These are phyloP conservation scores for Tetragonula carbonaria DNA, from an alignment of 2,888 invertebrate genomes.

Conservation along the genomic window DNA sequence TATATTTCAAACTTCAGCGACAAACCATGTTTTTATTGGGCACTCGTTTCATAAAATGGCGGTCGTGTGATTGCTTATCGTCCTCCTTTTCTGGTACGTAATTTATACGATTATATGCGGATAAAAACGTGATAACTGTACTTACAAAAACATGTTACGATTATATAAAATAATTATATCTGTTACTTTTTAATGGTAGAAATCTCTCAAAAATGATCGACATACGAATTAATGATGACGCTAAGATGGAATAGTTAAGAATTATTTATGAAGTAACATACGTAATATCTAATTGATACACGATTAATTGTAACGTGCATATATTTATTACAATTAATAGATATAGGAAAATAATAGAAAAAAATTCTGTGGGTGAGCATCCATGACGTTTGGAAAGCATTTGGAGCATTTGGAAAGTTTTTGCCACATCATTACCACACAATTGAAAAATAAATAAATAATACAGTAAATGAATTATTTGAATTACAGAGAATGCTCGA, in stretches of 20 bases:
- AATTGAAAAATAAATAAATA: background rate
- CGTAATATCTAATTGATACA: background rate
- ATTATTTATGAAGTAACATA: background rate
- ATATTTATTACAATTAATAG: background rate
- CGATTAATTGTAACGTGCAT: background rate
- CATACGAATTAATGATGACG: background rate
- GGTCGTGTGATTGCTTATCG: conserved; percentile 46
- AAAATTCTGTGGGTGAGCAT: conserved; percentile 1
- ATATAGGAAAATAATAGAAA: background rate
- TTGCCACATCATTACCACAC: conserved; percentile 40
- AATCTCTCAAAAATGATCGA: background rate
- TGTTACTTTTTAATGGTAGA: background rate
- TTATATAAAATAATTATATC: conserved; percentile 7
- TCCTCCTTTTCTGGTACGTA: conserved; percentile 28
- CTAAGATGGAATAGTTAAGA: background rate
- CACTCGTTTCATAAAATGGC: conserved; percentile 58
- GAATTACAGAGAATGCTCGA: background rate
- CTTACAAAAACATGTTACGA: background rate
- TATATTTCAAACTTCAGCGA: conserved; percentile 33
- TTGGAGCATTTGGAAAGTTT: conserved; percentile 2
- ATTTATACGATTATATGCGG: conserved; percentile 11
- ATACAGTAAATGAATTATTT: background rate
- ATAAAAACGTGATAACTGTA: conserved; percentile 3
- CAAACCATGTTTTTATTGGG: conserved; percentile 40
- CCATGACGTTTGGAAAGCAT: conserved; percentile 29